Evolutionary conservation across 2,888 invertebrate species (phyloP).

Genomic region (Sericinus montela): DNA sequence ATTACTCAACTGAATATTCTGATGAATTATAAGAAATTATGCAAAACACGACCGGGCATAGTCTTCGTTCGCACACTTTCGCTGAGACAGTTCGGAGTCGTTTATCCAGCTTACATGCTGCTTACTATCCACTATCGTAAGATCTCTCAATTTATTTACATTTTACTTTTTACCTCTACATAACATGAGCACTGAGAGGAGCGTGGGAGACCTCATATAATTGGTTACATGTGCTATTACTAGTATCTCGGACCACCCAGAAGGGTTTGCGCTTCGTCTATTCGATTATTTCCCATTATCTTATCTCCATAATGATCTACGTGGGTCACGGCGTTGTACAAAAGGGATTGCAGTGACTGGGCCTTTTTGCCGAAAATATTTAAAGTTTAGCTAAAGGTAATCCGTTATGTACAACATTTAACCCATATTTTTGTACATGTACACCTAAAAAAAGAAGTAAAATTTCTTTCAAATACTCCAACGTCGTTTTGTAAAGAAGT

Average conservation of each 20-base stretch:
- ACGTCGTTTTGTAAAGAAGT: too few species aligned
- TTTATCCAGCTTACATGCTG: conserved; percentile 31
- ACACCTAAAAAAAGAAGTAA: too few species aligned
- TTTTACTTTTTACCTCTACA: conserved; percentile 19
- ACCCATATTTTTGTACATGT: too few species aligned
- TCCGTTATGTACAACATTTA: too few species aligned
- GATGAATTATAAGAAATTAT: conserved; percentile 67
- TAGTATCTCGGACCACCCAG: conserved; percentile 58
- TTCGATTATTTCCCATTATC: conserved; percentile 60
- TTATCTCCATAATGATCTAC: conserved; percentile 60
- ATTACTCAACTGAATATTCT: conserved; percentile 48
- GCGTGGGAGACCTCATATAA: conserved; percentile 39
- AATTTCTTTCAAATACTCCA: too few species aligned
- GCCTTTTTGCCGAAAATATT: conserved; percentile 6
- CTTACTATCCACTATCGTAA: conserved; percentile 33
- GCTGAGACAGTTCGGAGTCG: conserved; percentile 68
- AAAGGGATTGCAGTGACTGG: conserved; percentile 32
- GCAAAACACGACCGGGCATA: conserved; percentile 43
- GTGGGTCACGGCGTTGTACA: conserved; percentile 39
- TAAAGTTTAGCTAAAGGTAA: neutral
- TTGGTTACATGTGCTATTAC: conserved; percentile 47
- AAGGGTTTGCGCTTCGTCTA: conserved; percentile 43
- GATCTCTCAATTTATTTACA: conserved; percentile 30
- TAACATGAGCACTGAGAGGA: conserved; percentile 19
- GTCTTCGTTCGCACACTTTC: conserved; percentile 64